Evolutionary conservation across 2,888 invertebrate genomes (phyloP), one percentile per base, ranked within the genome.

Genomic region (Temnothorax rugatulus): DNA sequence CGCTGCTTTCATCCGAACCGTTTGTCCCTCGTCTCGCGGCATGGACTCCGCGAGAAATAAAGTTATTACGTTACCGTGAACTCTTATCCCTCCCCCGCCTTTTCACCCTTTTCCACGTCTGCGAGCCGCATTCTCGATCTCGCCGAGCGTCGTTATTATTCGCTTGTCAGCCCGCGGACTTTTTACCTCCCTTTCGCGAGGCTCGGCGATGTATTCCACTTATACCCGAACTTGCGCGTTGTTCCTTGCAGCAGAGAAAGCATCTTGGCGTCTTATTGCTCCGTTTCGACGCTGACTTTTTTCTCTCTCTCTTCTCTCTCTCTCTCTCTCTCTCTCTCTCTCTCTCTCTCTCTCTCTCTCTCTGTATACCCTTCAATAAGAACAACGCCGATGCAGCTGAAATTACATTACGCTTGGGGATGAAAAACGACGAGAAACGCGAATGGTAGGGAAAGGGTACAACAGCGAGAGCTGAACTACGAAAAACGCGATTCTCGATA

Each of bases 201-300:
- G 29, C 29, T 47, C 79, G 18, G 57, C 57, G 50, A 79, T 79
- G 79, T 71, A 71, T 79, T 71, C 71, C 71, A 71, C 44, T 79
- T 79, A 29, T 34, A 71, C 13, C 44, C 54, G 18, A 47, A 57
- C 54, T 75, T 59, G n/a, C 13, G 57, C 34, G 7, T 34, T 71
- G 18, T 47, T 71, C 57, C 57, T 57, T 34, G 71, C 50, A 59
- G 44, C 44, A n/a, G 79, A 71, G 79, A 71, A 79, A 79, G 71
- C 57, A 34, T 71, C 79, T 79, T 57, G 29, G 44, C 29, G 41
- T 79, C 77, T 79, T 79, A 79, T 79, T 71, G 44, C 44, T 71
- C 21, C 44, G 34, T 71, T 57, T 52, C 71, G 79, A 79, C 47
- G 73, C 44, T 21, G 44, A 34, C 57, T 18, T 57, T 21, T 41